Base-by-base conservation (phyloP, 2,888 invertebrate species). In the Thera obeliscata region DNA sequence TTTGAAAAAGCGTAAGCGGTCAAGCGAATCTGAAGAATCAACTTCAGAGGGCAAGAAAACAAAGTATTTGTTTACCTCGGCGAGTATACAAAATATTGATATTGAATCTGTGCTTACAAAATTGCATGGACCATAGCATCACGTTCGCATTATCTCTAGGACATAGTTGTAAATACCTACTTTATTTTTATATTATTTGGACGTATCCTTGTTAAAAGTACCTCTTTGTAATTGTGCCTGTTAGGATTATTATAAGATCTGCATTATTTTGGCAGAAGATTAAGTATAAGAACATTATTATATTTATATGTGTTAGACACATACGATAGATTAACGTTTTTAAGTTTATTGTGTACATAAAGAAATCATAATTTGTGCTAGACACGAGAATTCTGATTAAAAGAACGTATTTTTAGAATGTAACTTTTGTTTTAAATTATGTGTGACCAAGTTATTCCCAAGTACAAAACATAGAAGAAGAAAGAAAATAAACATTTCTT, bases 31-130 rank as follows among this genome's bases (percentile, higher is more conserved):
- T 2, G 89, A 89, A 6, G 90, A 90, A 59, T 77, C 81, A 61
- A 72, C 74, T 3, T 81, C 74, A 71, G 86, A 85, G 41, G 81
- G 59, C 61, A 94, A 90, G 72, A 90, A 84, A 76, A 75, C 80
- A 1, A 92, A 89, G 75, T 87, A 87, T 73, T 78, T 91, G 70
- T 81, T 91, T 12, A 84, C 85, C 74, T 83, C 90, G 5, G 83
- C 88, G 52, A 89, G 87, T 74, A 90, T 91, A 75, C 87, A 90
- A 78, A 87, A 93, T 77, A 88, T 94, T 61, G 94, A 93, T 79
- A 94, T 94, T 62, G 94, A 94, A 78, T 84, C 90, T 22, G 90
- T 94, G 61, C 78, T 94, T 49, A 89, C 83, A 77, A 91, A 93
- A 76, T 78, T 94, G 61, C 94, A 94, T 74, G 94, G 94, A 38